Percentiles rank a stretch among this genome's conserved stretches.
phyloP scores from a whole-genome alignment of 2,797 vertebrate genomes.

The Hafferia zeledoni region DNA sequence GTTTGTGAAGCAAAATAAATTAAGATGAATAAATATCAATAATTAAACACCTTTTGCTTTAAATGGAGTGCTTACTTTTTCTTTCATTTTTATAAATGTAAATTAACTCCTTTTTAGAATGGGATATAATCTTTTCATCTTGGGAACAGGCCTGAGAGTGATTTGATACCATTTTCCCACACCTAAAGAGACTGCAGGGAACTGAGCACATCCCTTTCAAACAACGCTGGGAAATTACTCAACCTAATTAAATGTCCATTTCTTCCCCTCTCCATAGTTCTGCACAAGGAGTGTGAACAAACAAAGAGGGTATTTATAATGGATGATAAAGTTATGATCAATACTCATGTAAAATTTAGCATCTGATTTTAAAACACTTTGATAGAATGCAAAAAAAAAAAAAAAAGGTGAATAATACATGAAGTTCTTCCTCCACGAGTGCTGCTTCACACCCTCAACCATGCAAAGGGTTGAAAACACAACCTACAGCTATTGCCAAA shows the following conservation, averaged over 20 bases:
- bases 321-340: conserved; percentile 68
- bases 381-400: conserved; percentile 1
- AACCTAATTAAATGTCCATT: conserved; percentile 32
- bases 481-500: background rate
- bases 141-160: background rate
- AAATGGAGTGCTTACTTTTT: background rate
- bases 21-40: background rate
- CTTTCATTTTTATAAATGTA: background rate
- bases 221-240: background rate
- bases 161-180: background rate
- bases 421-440: background rate
- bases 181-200: background rate
- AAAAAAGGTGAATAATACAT: conserved; percentile 56
- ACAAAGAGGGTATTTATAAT: conserved; percentile 60
- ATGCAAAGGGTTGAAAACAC: background rate
- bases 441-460: background rate
- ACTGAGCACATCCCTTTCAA: background rate
- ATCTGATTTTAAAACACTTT: conserved; percentile 51
- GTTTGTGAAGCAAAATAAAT: conserved; percentile 29
- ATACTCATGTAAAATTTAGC: conserved; percentile 74
- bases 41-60: conserved; percentile 7
- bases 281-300: conserved; percentile 5
- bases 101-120: background rate
- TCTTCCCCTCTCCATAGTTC: background rate
- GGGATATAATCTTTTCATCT: background rate